Evolutionary conservation across 2,888 invertebrate species (phyloP).

Genomic region (Harpagoxenus sublaevis): DNA sequence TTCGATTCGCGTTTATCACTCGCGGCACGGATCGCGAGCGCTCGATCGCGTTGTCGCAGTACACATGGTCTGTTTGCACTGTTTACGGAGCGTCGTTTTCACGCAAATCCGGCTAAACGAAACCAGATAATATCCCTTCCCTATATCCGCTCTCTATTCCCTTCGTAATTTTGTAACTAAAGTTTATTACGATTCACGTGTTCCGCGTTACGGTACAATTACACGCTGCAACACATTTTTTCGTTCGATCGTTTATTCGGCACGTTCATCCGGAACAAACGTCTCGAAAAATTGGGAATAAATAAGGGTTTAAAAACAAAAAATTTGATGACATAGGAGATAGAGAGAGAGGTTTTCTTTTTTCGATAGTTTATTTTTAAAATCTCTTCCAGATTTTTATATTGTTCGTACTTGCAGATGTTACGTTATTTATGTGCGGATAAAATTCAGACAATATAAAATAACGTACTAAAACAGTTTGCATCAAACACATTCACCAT

Average conservation of each 20-base stretch:
- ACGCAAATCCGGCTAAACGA: conserved; percentile 8
- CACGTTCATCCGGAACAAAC: neutral
- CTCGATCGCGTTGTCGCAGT: conserved; percentile 66
- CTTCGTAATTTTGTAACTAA: neutral
- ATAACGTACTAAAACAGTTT: neutral
- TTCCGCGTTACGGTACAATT: neutral
- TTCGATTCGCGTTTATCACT: conserved; percentile 71
- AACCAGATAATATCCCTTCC: neutral
- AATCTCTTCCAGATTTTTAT: neutral
- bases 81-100: neutral
- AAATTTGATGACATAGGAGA: neutral
- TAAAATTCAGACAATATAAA: neutral
- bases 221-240: conserved; percentile 7
- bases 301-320: neutral
- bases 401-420: neutral
- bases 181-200: neutral
- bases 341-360: too few species aligned
- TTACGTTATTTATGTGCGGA: neutral
- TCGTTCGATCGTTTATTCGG: neutral
- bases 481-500: neutral
- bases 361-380: neutral
- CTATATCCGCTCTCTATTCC: too few species aligned
- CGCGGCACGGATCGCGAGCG: conserved; percentile 62
- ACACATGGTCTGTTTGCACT: conserved; percentile 10
- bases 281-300: neutral